A percentile compares a stretch with the other conserved stretches of the same genome.
Conservation (phyloP, 2,797 vertebrate species). For the Podargus strigoides region DNA sequence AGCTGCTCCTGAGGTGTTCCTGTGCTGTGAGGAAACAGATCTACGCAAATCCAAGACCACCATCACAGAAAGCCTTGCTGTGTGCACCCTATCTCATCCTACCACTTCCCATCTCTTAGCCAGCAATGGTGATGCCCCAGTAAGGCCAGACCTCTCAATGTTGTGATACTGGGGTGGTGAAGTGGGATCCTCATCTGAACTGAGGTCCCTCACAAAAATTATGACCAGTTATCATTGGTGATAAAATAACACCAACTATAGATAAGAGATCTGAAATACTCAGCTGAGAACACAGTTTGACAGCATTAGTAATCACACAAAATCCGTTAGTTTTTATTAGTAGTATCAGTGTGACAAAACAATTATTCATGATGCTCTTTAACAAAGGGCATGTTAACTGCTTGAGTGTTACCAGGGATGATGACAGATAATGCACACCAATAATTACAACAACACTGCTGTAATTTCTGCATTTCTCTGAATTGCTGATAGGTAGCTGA, state of each 20-base stretch:
- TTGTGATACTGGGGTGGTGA: accelerated
- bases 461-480: not conserved
- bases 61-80: not conserved
- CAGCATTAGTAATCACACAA: not conserved
- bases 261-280: not conserved
- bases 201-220: not conserved
- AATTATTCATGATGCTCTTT: not conserved
- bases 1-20: not conserved
- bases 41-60: not conserved
- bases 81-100: not conserved
- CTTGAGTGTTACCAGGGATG: not conserved
- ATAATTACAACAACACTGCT: not conserved
- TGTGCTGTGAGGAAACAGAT: not conserved
- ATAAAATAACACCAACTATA: not conserved
- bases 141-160: accelerated
- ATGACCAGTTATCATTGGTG: not conserved
- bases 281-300: not conserved
- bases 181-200: not conserved
- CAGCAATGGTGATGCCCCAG: not conserved
- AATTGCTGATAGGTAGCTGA: not conserved
- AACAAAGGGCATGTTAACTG: not conserved
- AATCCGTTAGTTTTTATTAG: not conserved
- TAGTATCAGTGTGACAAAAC: not conserved
- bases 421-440: not conserved
- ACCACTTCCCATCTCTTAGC: not conserved